Conservation (phyloP, 2,113 vertebrate genomes). For the Propithecus coquereli region DNA sequence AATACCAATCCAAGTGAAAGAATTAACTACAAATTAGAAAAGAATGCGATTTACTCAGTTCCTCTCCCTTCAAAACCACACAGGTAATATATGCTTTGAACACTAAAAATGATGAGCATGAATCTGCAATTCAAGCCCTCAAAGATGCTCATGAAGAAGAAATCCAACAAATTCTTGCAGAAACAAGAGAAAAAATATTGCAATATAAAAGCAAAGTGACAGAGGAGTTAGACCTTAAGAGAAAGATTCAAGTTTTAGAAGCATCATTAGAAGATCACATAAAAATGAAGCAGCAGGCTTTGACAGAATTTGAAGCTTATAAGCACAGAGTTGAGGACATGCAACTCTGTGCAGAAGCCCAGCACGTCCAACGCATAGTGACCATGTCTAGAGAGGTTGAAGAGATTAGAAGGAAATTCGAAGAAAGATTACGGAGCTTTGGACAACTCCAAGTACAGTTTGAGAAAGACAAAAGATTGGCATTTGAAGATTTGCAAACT, state of each 20-base stretch:
- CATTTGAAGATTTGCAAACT: constrained; percentile 90
- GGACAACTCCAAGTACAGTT: constrained; percentile 92
- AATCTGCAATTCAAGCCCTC: constrained; percentile 96
- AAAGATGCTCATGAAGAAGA: constrained; percentile 99
- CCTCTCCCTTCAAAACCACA: constrained; percentile 23
- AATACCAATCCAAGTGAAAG: background rate
- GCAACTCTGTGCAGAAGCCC: constrained; percentile 96
- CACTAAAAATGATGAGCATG: constrained; percentile 99
- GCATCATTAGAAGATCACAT: constrained; percentile 96
- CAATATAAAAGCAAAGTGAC: constrained; percentile 96
- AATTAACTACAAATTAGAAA: constrained; percentile 25
- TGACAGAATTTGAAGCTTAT: constrained; percentile 96
- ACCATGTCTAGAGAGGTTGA: constrained; percentile 98
- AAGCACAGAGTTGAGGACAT: constrained; percentile 96
- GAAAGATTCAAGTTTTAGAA: constrained; percentile 95
- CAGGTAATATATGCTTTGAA: constrained; percentile 99
- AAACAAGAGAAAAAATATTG: constrained; percentile 97
- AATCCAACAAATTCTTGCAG: constrained; percentile 97
- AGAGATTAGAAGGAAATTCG: constrained; percentile 96
- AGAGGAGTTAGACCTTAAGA: constrained; percentile 95
- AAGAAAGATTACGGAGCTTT: constrained; percentile 93
- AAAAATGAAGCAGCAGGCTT: constrained; percentile 95
- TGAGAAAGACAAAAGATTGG: constrained; percentile 92
- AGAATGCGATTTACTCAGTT: background rate
- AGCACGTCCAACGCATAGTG: constrained; percentile 96